Percentiles rank a stretch among this genome's conserved stretches.
Conservation (phyloP, 2,888 invertebrate genomes). For the Hypolimnas misippus region DNA sequence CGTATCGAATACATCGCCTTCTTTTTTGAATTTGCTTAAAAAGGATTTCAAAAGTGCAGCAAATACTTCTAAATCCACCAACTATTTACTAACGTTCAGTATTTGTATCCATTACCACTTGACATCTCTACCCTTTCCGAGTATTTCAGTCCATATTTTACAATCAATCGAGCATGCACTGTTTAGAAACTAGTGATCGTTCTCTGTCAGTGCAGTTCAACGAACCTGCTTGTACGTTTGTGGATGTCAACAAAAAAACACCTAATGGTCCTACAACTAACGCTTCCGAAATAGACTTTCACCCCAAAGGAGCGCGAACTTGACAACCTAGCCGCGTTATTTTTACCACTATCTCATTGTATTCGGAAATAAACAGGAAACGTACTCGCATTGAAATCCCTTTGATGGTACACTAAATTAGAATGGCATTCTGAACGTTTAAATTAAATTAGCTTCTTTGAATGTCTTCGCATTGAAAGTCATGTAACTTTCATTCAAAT, state of each 20-base stretch:
- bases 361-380: conserved; percentile 68
- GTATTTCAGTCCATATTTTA: conserved; percentile 40
- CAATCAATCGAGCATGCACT: conserved; percentile 47
- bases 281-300: conserved; percentile 69
- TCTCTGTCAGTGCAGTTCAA: conserved; percentile 49
- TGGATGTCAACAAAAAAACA: conserved; percentile 60
- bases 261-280: conserved; percentile 68
- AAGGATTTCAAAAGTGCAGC: too few species aligned
- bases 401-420: conserved; percentile 42
- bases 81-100: neutral
- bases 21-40: too few species aligned
- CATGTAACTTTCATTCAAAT: neutral
- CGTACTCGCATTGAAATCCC: conserved; percentile 28
- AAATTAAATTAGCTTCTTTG: conserved; percentile 17
- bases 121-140: conserved; percentile 24
- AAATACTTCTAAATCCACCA: neutral
- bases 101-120: conserved; percentile 22
- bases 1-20: too few species aligned
- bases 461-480: conserved; percentile 7
- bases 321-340: conserved; percentile 77
- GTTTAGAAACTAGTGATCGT: conserved; percentile 44
- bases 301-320: conserved; percentile 75
- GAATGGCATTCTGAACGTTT: conserved; percentile 37
- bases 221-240: conserved; percentile 46
- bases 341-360: conserved; percentile 76